phyloP scores from a whole-genome alignment of 2,888 invertebrate genomes.

The Coleophora flavipennella region DNA sequence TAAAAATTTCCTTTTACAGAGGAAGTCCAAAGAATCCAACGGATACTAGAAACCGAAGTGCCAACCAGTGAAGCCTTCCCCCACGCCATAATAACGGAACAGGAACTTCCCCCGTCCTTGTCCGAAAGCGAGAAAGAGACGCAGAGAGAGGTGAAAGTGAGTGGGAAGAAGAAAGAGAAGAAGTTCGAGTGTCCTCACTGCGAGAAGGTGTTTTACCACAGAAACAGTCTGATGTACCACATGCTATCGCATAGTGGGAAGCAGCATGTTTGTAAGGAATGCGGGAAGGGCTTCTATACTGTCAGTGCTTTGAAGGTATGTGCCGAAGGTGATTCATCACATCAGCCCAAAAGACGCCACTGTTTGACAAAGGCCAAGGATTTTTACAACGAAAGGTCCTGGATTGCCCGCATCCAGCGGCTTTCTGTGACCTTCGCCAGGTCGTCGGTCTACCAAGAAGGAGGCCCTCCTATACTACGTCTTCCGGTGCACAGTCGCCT shows the following conservation, averaged over 20 bases:
- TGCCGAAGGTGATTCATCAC: neutral
- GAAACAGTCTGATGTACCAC: constrained; percentile 89
- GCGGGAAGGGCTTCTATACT: constrained; percentile 88
- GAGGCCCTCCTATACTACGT: no score
- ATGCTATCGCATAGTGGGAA: constrained; percentile 84
- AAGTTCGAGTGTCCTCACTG: constrained; percentile 77
- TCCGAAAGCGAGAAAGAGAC: neutral
- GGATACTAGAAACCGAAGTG: constrained; percentile 51
- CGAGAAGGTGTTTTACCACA: constrained; percentile 81
- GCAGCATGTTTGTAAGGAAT: constrained; percentile 83
- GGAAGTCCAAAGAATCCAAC: constrained; percentile 42
- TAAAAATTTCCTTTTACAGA: constrained; percentile 26
- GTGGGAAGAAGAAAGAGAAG: constrained; percentile 32
- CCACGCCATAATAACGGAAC: constrained; percentile 28
- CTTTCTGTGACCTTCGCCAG: no score
- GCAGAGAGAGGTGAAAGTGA: no score
- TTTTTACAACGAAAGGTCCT: no score
- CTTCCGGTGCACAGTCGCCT: no score
- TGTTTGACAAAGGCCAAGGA: no score
- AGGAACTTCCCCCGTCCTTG: constrained; percentile 6
- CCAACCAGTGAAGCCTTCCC: constrained; percentile 22
- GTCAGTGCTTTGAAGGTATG: constrained; percentile 83
- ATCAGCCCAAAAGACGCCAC: no score
- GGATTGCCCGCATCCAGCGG: no score
- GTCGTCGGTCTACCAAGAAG: no score